These are phyloP conservation scores for Tethya wilhelma DNA, from an alignment of 37 sponge, comb jelly and placozoan species.

Conservation along the genomic window DNA sequence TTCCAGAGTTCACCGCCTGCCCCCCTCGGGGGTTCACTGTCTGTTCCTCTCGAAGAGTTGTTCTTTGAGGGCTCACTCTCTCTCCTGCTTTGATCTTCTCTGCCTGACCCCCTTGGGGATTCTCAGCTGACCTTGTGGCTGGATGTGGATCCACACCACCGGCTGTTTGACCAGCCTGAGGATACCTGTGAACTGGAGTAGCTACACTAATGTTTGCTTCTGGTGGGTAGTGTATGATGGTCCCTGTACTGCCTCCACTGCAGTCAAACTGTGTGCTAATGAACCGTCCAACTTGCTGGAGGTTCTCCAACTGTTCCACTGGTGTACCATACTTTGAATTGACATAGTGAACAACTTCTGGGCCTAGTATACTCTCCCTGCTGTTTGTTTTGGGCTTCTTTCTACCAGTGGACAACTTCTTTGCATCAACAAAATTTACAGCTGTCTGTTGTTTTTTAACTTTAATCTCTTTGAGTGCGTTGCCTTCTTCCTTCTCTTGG, in stretches of 20 bases:
- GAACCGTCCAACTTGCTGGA: constrained; percentile 2
- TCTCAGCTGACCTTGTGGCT: neutral
- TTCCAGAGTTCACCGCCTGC: too few species aligned
- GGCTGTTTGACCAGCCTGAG: neutral
- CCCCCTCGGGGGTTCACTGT: too few species aligned
- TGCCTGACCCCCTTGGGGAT: neutral
- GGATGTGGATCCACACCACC: neutral
- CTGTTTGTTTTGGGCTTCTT: too few species aligned
- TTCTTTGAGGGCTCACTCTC: neutral
- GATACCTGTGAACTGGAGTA: constrained; percentile 19
- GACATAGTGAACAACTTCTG: constrained; percentile 6
- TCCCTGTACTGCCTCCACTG: neutral
- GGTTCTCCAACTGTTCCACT: constrained; percentile 8
- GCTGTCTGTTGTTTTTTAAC: too few species aligned
- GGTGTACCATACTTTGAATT: constrained; percentile 41
- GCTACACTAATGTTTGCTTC: constrained; percentile 10
- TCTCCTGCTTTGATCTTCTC: neutral
- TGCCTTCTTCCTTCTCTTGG: too few species aligned
- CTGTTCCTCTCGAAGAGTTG: too few species aligned
- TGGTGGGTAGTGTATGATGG: constrained; percentile 16
- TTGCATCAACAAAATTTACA: too few species aligned
- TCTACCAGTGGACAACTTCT: too few species aligned
- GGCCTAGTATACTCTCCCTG: too few species aligned
- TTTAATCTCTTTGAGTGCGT: too few species aligned
- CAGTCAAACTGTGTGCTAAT: neutral